phyloP scores from a whole-genome alignment of 1,140 invertebrate species.

The Euborellia annulipes region DNA sequence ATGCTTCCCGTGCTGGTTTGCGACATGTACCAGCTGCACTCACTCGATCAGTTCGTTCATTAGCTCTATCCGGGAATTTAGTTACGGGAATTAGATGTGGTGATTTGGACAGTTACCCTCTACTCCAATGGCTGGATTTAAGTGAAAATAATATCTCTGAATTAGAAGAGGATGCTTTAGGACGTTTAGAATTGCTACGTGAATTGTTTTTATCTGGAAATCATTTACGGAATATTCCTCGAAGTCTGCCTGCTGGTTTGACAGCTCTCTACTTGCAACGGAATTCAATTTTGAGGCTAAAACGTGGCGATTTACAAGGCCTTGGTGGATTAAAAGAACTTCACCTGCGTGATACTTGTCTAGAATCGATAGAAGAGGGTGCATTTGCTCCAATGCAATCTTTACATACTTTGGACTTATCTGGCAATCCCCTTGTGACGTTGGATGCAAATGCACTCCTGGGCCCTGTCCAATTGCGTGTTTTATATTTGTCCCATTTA shows the following conservation, averaged over 20 bases:
- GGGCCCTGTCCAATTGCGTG: conserved; percentile 42
- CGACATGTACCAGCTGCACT: conserved; percentile 64
- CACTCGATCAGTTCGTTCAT: conserved; percentile 63
- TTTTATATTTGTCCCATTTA: conserved; percentile 49
- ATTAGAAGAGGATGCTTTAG: conserved; percentile 75
- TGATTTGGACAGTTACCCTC: conserved; percentile 78
- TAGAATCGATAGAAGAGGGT: conserved; percentile 43
- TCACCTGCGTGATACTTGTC: conserved; percentile 47
- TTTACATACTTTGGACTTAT: conserved; percentile 55
- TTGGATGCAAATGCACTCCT: conserved; percentile 47
- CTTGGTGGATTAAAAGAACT: conserved; percentile 53
- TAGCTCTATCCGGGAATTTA: conserved; percentile 61
- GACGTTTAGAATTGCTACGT: conserved; percentile 59
- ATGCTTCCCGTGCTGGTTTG: conserved; percentile 64
- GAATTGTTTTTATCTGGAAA: conserved; percentile 69
- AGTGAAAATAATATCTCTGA: conserved; percentile 56
- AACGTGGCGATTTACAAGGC: conserved; percentile 46
- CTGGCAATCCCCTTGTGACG: conserved; percentile 53
- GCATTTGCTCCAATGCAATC: conserved; percentile 45
- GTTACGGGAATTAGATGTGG: conserved; percentile 56
- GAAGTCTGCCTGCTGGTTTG: conserved; percentile 44
- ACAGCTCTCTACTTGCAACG: conserved; percentile 41
- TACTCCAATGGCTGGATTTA: conserved; percentile 63
- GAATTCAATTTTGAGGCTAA: conserved; percentile 49
- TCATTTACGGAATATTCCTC: conserved; percentile 43